Percentiles rank a stretch among this genome's conserved stretches.
Evolutionary conservation across 2,888 invertebrate genomes (phyloP).

Genomic region (Helicoverpa assulta): DNA sequence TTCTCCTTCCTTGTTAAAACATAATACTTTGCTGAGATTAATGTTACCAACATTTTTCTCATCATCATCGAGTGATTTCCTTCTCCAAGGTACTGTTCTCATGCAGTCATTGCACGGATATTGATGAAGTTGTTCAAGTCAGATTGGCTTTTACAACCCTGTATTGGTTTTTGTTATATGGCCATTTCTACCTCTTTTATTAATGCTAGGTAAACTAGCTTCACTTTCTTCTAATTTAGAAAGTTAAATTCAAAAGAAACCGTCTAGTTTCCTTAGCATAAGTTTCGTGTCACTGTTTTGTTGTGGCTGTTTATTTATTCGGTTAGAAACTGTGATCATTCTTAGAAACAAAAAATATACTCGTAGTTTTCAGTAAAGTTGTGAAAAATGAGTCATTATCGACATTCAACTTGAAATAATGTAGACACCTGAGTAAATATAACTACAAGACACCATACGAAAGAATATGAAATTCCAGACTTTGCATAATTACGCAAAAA

Average conservation of each 20-base stretch:
- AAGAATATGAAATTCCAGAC: constrained; percentile 24
- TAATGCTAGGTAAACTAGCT: not conserved
- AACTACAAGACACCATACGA: constrained; percentile 17
- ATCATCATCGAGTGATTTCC: too few relatives aligned
- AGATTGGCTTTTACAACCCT: not conserved
- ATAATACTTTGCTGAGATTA: too few relatives aligned
- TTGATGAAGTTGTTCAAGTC: not conserved
- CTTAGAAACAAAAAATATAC: constrained; percentile 4
- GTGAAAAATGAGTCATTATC: constrained; percentile 44
- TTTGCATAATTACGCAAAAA: constrained; percentile 21
- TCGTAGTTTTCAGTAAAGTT: constrained; percentile 4
- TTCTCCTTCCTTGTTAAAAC: too few relatives aligned
- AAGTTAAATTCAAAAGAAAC: constrained; percentile 12
- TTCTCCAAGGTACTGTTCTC: not conserved
- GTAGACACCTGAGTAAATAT: constrained; percentile 58
- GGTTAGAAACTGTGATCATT: not conserved
- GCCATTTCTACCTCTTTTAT: not conserved
- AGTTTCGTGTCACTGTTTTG: constrained; percentile 15
- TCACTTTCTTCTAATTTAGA: constrained; percentile 30
- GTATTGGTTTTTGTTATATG: too few relatives aligned
- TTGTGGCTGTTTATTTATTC: constrained; percentile 3
- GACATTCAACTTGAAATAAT: constrained; percentile 56
- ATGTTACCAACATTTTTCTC: too few relatives aligned
- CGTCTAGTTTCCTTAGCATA: constrained; percentile 1
- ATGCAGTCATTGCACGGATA: not conserved